Evolutionary conservation across 1,140 invertebrate species (phyloP), one percentile per base, ranked within the genome.

Genomic region (Limonius californicus): DNA sequence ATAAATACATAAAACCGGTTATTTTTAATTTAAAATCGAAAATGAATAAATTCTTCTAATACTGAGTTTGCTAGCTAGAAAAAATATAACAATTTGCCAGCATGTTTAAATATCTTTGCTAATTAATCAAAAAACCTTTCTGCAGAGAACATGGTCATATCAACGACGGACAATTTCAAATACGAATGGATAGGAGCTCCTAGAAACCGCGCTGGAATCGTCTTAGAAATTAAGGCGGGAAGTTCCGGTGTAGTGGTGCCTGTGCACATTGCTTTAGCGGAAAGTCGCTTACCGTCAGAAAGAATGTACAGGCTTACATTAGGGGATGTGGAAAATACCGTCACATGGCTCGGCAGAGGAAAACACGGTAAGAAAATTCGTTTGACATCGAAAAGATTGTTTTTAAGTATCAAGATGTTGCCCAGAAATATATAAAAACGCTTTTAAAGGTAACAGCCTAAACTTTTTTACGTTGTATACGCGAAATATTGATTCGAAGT

Each of bases 111-210:
- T n/a, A n/a, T n/a, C n/a, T n/a, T n/a, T n/a, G n/a, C n/a, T n/a
- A n/a, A n/a, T n/a, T n/a, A n/a, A n/a, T n/a, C n/a, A n/a, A n/a
- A n/a, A n/a, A n/a, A n/a, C n/a, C n/a, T n/a, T 27, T 27, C 23
- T 27, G 23, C 45, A 86, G 84, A 86, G 72, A 83, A 85, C 70
- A 74, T 85, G 16, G 77, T 84, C n/a, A 81, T 85, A 14, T 85
- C 84, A 0, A 81, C 83, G 0, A 74, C 79, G 20, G 80, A 82
- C n/a, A 83, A 81, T 1, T 85, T 80, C 76, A 80, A 81, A 30
- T 85, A 82, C 75, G 82, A 85, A 67, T 85, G 83, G 80, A 80
- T 86, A 32, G 71, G 79, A 1, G 83, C 85, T 0, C 84, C 85
- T 0, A 70, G 83, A 11, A 85, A 84, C 65, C 71, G 81, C 45